These are phyloP conservation scores for Cirrhinus molitorella DNA, from an alignment of 2,797 vertebrate genomes.

Conservation along the genomic window DNA sequence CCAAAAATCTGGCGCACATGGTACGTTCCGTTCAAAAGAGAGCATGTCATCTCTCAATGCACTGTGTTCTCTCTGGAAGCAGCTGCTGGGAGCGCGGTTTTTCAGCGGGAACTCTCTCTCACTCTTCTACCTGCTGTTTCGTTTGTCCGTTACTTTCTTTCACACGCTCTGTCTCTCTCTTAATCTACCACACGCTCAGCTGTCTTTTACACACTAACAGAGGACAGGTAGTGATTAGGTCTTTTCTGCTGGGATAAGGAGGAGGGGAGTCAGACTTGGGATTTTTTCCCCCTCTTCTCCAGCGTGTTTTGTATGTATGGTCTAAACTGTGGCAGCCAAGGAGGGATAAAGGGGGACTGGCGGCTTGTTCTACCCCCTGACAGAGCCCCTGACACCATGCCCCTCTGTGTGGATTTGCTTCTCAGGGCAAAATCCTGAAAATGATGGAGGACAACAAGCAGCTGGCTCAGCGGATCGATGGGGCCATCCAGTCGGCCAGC, in stretches of 20 bases:
- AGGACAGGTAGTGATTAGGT: conserved; percentile 39
- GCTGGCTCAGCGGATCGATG: conserved; percentile 93
- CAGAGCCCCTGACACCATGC: conserved; percentile 85
- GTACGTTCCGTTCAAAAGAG: conserved; percentile 88
- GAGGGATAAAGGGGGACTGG: conserved; percentile 56
- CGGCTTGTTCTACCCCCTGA: conserved; percentile 60
- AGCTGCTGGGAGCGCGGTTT: conserved; percentile 49
- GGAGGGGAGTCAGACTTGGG: conserved; percentile 32
- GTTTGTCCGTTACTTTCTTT: conserved; percentile 44
- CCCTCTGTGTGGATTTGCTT: conserved; percentile 85
- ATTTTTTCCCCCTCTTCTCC: conserved; percentile 56
- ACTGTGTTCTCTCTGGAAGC: conserved; percentile 56
- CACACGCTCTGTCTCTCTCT: conserved; percentile 32
- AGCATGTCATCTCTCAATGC: conserved; percentile 81
- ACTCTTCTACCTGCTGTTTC: conserved; percentile 29
- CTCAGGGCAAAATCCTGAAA: conserved; percentile 93
- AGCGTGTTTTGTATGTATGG: conserved; percentile 34
- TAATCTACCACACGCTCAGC: not conserved
- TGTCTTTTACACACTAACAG: conserved; percentile 23
- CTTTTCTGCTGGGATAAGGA: conserved; percentile 22
- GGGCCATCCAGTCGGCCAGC: conserved; percentile 92
- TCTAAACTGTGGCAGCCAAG: conserved; percentile 60
- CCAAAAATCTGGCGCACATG: conserved; percentile 76
- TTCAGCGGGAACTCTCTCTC: conserved; percentile 49
- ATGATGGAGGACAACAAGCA: conserved; percentile 98